These are phyloP conservation scores for Aspidiotus destructor DNA, from an alignment of 2,888 invertebrate genomes.

Conservation along the genomic window DNA sequence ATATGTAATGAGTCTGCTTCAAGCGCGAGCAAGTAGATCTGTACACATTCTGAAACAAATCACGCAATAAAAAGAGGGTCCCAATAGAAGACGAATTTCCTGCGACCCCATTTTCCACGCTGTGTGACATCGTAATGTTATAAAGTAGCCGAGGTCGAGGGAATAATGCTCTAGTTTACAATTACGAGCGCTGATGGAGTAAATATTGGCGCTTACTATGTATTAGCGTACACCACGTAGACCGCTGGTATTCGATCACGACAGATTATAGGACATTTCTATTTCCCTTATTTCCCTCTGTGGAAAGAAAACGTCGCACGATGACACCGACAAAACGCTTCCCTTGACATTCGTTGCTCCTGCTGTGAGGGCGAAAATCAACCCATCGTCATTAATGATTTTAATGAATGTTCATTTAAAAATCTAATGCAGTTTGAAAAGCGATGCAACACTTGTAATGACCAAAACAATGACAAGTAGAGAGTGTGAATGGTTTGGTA, in stretches of 20 bases:
- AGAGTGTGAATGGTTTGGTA: too few relatives aligned
- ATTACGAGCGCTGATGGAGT: constrained; percentile 32
- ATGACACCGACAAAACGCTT: not conserved
- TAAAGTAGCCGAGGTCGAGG: constrained; percentile 29
- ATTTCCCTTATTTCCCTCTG: not conserved
- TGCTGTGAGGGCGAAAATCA: constrained; percentile 10
- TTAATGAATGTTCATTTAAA: constrained; percentile 33
- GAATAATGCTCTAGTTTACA: constrained; percentile 30
- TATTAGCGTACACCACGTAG: constrained; percentile 4
- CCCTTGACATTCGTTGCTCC: not conserved
- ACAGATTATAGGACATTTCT: constrained; percentile 3
- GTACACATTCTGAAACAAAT: constrained; percentile 6
- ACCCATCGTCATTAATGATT: constrained; percentile 24
- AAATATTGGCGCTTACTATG: constrained; percentile 30
- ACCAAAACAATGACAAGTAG: too few relatives aligned
- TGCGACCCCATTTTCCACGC: constrained; percentile 10
- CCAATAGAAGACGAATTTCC: constrained; percentile 11
- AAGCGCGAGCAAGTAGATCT: too few relatives aligned
- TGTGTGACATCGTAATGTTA: constrained; percentile 24
- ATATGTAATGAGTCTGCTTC: too few relatives aligned
- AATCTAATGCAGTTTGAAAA: constrained; percentile 17
- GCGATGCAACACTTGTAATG: not conserved
- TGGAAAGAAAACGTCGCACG: not conserved
- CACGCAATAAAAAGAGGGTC: constrained; percentile 16
- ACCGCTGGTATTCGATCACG: constrained; percentile 18